phyloP scores from a whole-genome alignment of 2,797 vertebrate species.

The Orientallactaga sibirica region DNA sequence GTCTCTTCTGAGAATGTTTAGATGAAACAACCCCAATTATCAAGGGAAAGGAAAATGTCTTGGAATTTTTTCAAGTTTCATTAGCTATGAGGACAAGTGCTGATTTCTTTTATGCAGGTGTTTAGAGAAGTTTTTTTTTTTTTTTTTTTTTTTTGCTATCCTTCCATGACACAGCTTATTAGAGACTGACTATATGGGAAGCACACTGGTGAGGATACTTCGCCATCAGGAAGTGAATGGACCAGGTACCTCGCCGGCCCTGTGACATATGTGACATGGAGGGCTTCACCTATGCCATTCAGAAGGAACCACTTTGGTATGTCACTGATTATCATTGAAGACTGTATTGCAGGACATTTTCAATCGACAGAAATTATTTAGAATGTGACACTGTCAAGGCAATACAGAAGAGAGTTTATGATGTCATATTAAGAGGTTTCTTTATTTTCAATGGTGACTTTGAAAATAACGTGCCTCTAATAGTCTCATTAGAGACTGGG shows the following conservation, averaged over 20 bases:
- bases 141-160: not conserved
- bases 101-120: conserved; percentile 77
- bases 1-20: not conserved
- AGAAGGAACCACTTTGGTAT: not conserved
- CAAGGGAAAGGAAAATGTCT: conserved; percentile 72
- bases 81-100: conserved; percentile 42
- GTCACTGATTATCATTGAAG: not conserved
- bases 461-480: not conserved
- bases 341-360: not conserved
- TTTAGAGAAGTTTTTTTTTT: conserved; percentile 45
- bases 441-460: not conserved
- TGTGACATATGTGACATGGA: not conserved
- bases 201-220: not conserved
- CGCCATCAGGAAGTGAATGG: not conserved
- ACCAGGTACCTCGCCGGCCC: no score
- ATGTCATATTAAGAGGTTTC: not conserved
- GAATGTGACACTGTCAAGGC: not conserved
- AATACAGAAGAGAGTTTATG: not conserved
- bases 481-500: not conserved
- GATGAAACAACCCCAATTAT: not conserved
- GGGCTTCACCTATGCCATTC: not conserved
- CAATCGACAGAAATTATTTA: conserved; percentile 11
- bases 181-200: not conserved
- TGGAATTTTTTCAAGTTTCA: conserved; percentile 67
- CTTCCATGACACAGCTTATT: conserved; percentile 52